These are phyloP conservation scores for Leptopilina drosophilae DNA, from an alignment of 2,888 invertebrate species.

Conservation along the genomic window DNA sequence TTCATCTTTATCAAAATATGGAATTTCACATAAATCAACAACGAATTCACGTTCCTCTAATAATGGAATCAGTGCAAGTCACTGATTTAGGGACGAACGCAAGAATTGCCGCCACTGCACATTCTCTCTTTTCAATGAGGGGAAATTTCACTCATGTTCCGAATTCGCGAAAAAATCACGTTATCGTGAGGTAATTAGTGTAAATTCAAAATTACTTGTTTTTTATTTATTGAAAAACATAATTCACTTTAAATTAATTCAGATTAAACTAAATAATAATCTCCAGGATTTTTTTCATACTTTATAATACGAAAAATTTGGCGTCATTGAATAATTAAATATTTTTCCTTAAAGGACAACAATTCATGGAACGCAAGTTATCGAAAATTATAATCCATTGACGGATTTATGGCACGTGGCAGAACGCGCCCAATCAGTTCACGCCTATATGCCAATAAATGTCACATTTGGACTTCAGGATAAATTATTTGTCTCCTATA, in stretches of 20 bases:
- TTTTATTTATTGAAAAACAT: too few relatives aligned
- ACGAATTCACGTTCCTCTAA: conserved; percentile 79
- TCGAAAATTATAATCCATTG: conserved; percentile 82
- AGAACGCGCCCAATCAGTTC: conserved; percentile 83
- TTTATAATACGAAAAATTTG: too few relatives aligned
- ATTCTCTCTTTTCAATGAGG: conserved; percentile 81
- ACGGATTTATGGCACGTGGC: conserved; percentile 82
- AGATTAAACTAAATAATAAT: too few relatives aligned
- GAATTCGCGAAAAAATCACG: conserved; percentile 78
- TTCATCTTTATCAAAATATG: conserved; percentile 70
- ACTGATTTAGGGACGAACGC: conserved; percentile 82
- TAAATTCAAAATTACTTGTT: neutral
- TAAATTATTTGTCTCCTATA: conserved; percentile 70
- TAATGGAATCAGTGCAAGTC: conserved; percentile 79
- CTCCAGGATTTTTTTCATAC: too few relatives aligned
- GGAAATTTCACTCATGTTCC: conserved; percentile 84
- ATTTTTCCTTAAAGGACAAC: conserved; percentile 76
- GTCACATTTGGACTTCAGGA: conserved; percentile 71
- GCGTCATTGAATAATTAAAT: too few relatives aligned
- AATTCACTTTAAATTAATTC: too few relatives aligned
- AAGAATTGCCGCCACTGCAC: conserved; percentile 79
- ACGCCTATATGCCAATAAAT: conserved; percentile 83
- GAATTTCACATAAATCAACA: conserved; percentile 78
- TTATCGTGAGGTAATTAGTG: conserved; percentile 81
- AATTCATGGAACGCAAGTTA: conserved; percentile 77